A percentile compares a stretch with the other conserved stretches of the same genome.
Conservation (phyloP, 2,888 invertebrate species). For the Salpingus planirostris region DNA sequence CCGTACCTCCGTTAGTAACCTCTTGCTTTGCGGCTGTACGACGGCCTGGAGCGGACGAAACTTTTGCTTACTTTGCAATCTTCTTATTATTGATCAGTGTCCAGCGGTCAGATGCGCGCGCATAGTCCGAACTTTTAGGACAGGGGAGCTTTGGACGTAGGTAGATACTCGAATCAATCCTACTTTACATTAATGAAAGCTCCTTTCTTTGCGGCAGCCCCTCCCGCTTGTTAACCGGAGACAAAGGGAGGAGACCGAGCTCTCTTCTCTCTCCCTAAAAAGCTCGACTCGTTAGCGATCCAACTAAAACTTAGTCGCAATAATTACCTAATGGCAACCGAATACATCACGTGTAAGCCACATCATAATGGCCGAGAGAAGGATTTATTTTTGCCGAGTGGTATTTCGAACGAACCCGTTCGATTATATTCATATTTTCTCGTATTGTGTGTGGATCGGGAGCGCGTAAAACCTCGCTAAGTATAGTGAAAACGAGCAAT, state of each 20-base stretch:
- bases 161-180: conserved; percentile 29
- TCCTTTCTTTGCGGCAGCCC: conserved; percentile 25
- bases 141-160: conserved; percentile 19
- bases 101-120: conserved; percentile 44
- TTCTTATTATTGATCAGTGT: conserved; percentile 46
- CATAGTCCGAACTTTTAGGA: conserved; percentile 33
- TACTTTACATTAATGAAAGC: conserved; percentile 33
- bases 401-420: no score
- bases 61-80: conserved; percentile 46
- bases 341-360: no score
- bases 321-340: no score
- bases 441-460: conserved; percentile 1
- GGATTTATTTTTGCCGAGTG: no score
- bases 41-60: conserved; percentile 28
- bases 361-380: no score
- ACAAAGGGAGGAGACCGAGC: conserved; percentile 5
- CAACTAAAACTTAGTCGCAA: no score
- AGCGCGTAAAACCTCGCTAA: conserved; percentile 7
- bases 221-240: conserved; percentile 6
- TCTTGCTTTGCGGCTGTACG: conserved; percentile 21
- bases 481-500: conserved; percentile 21
- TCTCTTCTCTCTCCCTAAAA: not conserved
- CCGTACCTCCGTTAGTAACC: conserved; percentile 5
- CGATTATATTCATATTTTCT: conserved; percentile 1
- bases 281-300: no score